phyloP scores from a whole-genome alignment of 2,113 vertebrate genomes.

The Morone saxatilis region DNA sequence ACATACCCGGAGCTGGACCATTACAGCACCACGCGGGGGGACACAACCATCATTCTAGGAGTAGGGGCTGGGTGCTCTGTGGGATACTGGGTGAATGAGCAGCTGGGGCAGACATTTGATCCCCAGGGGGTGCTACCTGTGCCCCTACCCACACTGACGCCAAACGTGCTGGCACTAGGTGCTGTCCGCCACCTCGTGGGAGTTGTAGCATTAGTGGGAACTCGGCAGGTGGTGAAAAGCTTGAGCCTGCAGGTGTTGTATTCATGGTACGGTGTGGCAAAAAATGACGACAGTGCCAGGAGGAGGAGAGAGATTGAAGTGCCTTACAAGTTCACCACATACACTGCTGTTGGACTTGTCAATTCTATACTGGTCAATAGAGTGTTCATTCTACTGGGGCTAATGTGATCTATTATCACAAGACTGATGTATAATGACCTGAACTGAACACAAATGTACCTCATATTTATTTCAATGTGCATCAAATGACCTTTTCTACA shows the following conservation, averaged over 20 bases:
- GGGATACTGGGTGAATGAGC: conserved; percentile 92
- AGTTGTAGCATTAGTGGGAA: conserved; percentile 81
- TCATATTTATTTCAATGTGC: conserved; percentile 50
- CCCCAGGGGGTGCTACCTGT: conserved; percentile 80
- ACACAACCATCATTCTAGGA: conserved; percentile 93
- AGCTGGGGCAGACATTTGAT: conserved; percentile 71
- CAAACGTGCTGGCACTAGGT: neutral
- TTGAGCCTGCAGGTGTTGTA: conserved; percentile 83
- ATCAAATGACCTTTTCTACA: neutral
- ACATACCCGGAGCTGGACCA: conserved; percentile 91
- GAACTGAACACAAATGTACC: conserved; percentile 9
- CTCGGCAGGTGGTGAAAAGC: conserved; percentile 83
- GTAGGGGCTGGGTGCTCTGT: conserved; percentile 86
- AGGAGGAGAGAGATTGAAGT: conserved; percentile 92
- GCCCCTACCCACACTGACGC: conserved; percentile 75
- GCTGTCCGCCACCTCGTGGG: conserved; percentile 85
- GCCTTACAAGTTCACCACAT: conserved; percentile 93
- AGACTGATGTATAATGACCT: neutral
- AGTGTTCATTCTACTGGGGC: conserved; percentile 85
- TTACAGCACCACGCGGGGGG: conserved; percentile 93
- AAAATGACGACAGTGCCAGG: conserved; percentile 79
- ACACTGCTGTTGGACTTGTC: conserved; percentile 88
- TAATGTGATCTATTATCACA: conserved; percentile 80
- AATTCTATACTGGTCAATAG: conserved; percentile 88
- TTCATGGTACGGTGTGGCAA: conserved; percentile 83